phyloP scores from a whole-genome alignment of 2,113 vertebrate genomes.

The Pteropus alecto region DNA sequence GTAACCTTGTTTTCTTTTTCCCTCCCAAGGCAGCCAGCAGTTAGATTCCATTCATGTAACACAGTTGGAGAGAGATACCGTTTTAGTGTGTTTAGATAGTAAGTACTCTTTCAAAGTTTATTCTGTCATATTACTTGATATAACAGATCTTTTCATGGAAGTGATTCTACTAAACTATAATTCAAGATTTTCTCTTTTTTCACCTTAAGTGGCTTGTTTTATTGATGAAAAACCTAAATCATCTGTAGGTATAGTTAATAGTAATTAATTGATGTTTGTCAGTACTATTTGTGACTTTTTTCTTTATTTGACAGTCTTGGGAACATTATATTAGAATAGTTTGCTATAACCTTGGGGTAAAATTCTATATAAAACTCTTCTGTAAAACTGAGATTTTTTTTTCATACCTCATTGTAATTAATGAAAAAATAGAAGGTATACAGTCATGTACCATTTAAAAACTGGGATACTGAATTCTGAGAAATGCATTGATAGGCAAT shows the following conservation, averaged over 20 bases:
- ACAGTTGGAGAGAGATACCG: slow-evolving; percentile 97
- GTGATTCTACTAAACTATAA: background rate
- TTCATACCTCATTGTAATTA: background rate
- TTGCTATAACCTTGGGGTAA: background rate
- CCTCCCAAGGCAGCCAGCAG: slow-evolving; percentile 87
- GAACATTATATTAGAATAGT: background rate
- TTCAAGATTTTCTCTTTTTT: background rate
- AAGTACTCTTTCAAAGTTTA: slow-evolving; percentile 79
- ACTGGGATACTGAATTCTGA: background rate
- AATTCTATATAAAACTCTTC: background rate
- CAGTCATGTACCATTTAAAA: background rate
- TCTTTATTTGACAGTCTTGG: background rate
- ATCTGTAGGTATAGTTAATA: background rate
- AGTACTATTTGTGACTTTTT: background rate
- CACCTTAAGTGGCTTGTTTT: background rate
- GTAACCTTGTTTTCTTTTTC: background rate
- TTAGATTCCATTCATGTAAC: slow-evolving; percentile 97
- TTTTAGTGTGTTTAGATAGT: slow-evolving; percentile 98
- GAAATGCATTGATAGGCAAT: background rate
- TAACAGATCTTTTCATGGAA: slow-evolving; percentile 2
- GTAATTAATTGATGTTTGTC: background rate
- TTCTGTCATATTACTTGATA: background rate
- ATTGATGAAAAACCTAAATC: background rate
- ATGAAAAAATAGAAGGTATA: background rate
- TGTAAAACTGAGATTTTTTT: background rate